Percentiles rank a stretch among this genome's conserved stretches.
phyloP scores from a whole-genome alignment of 2,113 vertebrate genomes.

The Gopherus flavomarginatus region DNA sequence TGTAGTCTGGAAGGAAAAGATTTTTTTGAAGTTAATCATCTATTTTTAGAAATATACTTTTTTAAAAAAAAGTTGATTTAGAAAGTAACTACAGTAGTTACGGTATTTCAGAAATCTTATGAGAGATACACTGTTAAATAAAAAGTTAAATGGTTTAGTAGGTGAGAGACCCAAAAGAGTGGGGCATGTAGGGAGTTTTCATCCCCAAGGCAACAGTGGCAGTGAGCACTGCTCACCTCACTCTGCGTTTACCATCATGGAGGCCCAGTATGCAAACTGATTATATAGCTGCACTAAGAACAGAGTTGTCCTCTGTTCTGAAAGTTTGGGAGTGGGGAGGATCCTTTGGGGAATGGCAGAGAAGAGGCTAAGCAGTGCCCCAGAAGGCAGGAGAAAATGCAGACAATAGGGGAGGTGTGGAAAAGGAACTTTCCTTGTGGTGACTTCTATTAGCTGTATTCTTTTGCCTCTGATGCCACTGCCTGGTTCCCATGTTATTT shows the following conservation, averaged over 20 bases:
- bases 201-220: neutral
- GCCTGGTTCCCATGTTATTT: neutral
- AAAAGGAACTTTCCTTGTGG: neutral
- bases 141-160: neutral
- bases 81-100: neutral
- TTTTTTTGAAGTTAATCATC: neutral
- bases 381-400: neutral
- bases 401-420: neutral
- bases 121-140: neutral
- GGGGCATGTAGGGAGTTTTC: fast-evolving
- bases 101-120: neutral
- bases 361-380: neutral
- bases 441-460: neutral
- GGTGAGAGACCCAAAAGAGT: neutral
- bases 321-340: neutral
- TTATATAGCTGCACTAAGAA: neutral
- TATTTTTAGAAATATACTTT: neutral
- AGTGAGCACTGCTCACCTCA: neutral
- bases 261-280: neutral
- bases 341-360: neutral
- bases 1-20: slow-evolving; percentile 87
- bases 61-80: neutral
- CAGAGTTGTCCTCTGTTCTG: neutral
- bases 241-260: neutral
- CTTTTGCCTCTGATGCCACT: neutral